A percentile compares a stretch with the other conserved stretches of the same genome.
Conservation (phyloP, 1,140 invertebrate genomes). For the Aphis gossypii region DNA sequence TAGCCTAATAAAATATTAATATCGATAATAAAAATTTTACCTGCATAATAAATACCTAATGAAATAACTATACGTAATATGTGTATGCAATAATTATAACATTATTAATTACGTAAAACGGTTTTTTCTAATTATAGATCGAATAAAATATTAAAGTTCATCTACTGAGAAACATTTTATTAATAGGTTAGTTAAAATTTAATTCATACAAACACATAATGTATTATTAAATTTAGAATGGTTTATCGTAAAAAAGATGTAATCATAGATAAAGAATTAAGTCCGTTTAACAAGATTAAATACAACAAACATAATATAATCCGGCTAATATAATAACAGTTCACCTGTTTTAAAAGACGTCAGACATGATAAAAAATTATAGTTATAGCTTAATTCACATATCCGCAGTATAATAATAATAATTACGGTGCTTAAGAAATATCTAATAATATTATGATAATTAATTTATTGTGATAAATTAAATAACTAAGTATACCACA, state of each 20-base stretch:
- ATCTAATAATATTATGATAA: background rate
- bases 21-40: background rate
- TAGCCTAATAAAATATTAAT: background rate
- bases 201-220: background rate
- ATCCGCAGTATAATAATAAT: background rate
- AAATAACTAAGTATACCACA: background rate
- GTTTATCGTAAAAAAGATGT: background rate
- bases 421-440: background rate
- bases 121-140: background rate
- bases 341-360: background rate
- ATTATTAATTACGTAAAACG: background rate
- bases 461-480: background rate
- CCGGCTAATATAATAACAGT: background rate
- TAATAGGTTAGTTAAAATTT: background rate
- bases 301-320: background rate
- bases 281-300: slow-evolving; percentile 22
- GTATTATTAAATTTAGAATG: background rate
- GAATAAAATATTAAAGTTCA: background rate
- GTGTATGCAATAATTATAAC: background rate
- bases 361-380: background rate
- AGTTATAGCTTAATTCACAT: background rate
- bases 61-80: background rate
- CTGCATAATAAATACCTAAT: background rate
- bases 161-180: background rate
- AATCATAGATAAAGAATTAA: slow-evolving; percentile 1